Conservation (phyloP, 2,888 invertebrate genomes). For the Drosophila fulvimacula region DNA sequence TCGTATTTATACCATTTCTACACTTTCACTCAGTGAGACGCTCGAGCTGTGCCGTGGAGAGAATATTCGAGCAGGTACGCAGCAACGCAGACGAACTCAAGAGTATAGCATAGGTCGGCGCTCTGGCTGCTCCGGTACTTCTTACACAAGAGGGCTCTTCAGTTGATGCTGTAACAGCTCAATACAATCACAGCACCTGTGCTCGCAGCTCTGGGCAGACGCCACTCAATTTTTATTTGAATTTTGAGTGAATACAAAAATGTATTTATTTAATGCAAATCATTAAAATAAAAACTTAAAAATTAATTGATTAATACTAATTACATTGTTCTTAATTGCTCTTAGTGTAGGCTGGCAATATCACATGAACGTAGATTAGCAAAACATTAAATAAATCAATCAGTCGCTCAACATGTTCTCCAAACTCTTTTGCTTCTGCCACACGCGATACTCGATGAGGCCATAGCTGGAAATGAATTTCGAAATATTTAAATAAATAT, state of each 20-base stretch:
- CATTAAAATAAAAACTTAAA: not conserved
- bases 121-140: no score
- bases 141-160: not conserved
- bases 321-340: constrained; percentile 42
- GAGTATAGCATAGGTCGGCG: no score
- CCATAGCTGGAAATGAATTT: constrained; percentile 71
- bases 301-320: constrained; percentile 1
- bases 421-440: constrained; percentile 74
- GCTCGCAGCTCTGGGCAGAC: not conserved
- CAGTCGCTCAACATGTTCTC: constrained; percentile 69
- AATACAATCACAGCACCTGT: not conserved
- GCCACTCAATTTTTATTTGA: not conserved
- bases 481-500: not conserved
- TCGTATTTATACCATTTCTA: no score
- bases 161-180: not conserved
- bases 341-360: constrained; percentile 48
- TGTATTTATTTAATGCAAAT: not conserved
- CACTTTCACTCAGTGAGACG: no score
- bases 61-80: no score
- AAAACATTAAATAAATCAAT: constrained; percentile 25
- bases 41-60: no score
- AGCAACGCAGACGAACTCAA: not conserved
- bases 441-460: constrained; percentile 80
- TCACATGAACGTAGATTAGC: constrained; percentile 45
- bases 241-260: not conserved